Percentiles rank a stretch among this genome's conserved stretches.
phyloP scores from a whole-genome alignment of 2,888 invertebrate genomes.

The Troides aeacus region DNA sequence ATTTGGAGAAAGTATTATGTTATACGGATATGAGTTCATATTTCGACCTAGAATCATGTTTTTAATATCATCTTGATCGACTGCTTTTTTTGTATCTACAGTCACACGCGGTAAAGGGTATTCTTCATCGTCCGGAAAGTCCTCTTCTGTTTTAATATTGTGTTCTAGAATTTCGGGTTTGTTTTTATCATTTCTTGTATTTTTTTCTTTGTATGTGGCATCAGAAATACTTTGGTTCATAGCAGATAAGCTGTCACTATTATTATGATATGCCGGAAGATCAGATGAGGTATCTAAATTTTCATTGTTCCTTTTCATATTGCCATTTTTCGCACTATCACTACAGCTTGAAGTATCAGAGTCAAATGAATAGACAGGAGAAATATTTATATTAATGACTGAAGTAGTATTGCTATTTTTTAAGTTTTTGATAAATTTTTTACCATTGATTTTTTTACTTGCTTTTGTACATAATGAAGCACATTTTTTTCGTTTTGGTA shows the following conservation, averaged over 20 bases:
- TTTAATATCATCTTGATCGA: constrained; percentile 52
- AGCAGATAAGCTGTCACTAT: constrained; percentile 50
- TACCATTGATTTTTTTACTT: constrained; percentile 39
- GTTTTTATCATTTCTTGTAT: neutral
- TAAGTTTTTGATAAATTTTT: constrained; percentile 30
- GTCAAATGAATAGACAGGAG: constrained; percentile 73
- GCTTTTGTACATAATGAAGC: constrained; percentile 43
- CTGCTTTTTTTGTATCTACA: constrained; percentile 40
- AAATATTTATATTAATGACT: constrained; percentile 81
- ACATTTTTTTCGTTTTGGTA: constrained; percentile 60
- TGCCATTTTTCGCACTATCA: constrained; percentile 60
- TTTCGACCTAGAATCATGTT: constrained; percentile 69
- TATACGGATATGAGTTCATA: constrained; percentile 65
- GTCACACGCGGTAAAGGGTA: constrained; percentile 56
- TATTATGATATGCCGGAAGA: constrained; percentile 80
- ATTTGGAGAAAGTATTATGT: constrained; percentile 65
- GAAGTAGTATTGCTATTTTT: constrained; percentile 63
- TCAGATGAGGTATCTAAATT: constrained; percentile 73
- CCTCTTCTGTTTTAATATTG: constrained; percentile 36
- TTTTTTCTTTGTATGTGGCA: constrained; percentile 17
- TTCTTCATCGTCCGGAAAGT: constrained; percentile 63
- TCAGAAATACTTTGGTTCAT: constrained; percentile 37
- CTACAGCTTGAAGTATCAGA: constrained; percentile 72
- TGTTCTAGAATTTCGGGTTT: neutral
- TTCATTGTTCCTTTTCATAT: constrained; percentile 31